These are phyloP conservation scores for Saccostrea cuccullata DNA, from an alignment of 1,140 invertebrate species.

Conservation along the genomic window DNA sequence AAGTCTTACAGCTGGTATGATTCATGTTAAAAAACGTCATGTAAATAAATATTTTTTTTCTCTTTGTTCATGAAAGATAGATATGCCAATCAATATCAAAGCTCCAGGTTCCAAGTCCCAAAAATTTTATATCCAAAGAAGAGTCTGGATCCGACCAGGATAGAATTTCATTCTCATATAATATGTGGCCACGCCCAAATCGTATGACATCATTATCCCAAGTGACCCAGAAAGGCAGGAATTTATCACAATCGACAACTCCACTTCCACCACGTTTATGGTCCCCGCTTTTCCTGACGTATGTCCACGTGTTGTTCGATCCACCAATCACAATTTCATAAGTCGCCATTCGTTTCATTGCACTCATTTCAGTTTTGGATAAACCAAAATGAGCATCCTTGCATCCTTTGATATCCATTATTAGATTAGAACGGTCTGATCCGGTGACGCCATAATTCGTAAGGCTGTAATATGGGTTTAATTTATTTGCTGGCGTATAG, in stretches of 20 bases:
- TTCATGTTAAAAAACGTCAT: no score
- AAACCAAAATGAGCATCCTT: neutral
- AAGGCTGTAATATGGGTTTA: neutral
- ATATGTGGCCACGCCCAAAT: neutral
- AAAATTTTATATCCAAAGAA: neutral
- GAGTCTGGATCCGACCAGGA: neutral
- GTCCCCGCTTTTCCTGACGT: neutral
- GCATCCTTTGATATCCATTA: slow-evolving; percentile 5
- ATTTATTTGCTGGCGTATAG: neutral
- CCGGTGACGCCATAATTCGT: neutral
- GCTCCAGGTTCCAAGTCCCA: neutral
- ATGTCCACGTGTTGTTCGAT: neutral
- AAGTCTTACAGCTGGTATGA: no score
- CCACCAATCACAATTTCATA: slow-evolving; percentile 18
- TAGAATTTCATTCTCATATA: neutral
- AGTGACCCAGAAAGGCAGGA: neutral
- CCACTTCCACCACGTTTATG: neutral
- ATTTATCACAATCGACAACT: neutral
- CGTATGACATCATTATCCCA: slow-evolving; percentile 15
- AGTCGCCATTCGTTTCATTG: neutral
- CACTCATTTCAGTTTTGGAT: slow-evolving; percentile 1
- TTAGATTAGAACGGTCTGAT: neutral
- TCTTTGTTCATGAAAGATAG: neutral
- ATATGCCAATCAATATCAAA: neutral
- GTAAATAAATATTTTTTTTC: no score